Evolutionary conservation across 1,140 invertebrate species (phyloP).

Genomic region (Euura saliciscinereae): DNA sequence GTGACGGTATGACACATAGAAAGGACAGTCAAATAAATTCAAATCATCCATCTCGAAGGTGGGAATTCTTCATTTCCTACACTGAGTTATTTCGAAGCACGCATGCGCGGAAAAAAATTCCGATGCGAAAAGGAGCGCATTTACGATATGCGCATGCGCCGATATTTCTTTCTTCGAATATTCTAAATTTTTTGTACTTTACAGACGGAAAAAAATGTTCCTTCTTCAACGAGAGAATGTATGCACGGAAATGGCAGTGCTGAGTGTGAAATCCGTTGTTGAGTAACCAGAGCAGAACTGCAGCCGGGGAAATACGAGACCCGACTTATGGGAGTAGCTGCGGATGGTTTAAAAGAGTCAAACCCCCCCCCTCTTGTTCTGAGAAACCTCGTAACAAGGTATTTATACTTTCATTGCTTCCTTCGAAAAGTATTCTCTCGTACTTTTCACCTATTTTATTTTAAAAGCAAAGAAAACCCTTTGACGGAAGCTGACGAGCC

Average conservation of each 20-base stretch:
- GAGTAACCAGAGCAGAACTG: too few relatives aligned
- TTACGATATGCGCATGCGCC: too few relatives aligned
- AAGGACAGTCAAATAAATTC: not conserved
- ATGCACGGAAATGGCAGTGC: too few relatives aligned
- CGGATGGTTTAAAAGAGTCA: not conserved
- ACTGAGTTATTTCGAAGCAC: not conserved
- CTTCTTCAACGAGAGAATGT: too few relatives aligned
- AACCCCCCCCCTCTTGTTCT: not conserved
- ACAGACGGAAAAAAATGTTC: too few relatives aligned
- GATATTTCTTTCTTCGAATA: too few relatives aligned
- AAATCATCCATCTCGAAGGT: not conserved
- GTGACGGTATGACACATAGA: not conserved
- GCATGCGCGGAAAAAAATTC: not conserved
- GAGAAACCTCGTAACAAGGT: not conserved
- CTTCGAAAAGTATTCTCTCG: not conserved
- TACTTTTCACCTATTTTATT: not conserved
- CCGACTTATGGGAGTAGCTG: too few relatives aligned
- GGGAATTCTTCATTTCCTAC: not conserved
- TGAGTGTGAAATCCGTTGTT: too few relatives aligned
- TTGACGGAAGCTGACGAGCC: too few relatives aligned
- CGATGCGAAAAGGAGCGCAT: too few relatives aligned
- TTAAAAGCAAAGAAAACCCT: not conserved
- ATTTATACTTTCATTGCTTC: constrained; percentile 4
- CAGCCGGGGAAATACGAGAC: too few relatives aligned
- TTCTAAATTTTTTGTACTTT: too few relatives aligned